A percentile compares a stretch with the other conserved stretches of the same genome.
Evolutionary conservation across 2,797 vertebrate genomes (phyloP).

Genomic region (Botia kubotai): DNA sequence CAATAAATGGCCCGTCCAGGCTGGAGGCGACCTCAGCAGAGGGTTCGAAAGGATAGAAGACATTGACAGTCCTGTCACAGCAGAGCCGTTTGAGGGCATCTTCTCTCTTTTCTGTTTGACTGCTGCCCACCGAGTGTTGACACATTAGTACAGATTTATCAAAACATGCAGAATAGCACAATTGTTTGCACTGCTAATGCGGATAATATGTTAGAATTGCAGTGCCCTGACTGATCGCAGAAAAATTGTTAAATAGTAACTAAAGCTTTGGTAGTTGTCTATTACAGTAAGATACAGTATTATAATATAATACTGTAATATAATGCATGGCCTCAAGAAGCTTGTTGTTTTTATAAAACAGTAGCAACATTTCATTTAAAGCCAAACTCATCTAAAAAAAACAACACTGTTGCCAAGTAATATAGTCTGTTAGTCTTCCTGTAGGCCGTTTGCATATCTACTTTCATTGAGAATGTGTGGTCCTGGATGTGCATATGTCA

Average conservation of each 20-base stretch:
- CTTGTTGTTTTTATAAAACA: background rate
- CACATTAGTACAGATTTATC: slow-evolving; percentile 37
- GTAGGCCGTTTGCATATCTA: too few species aligned
- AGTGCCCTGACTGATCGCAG: background rate
- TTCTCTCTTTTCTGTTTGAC: slow-evolving; percentile 25
- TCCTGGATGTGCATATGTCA: background rate
- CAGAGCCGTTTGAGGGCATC: slow-evolving; percentile 39
- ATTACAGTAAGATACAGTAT: background rate
- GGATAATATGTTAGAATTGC: background rate
- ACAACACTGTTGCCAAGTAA: background rate
- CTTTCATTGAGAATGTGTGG: background rate
- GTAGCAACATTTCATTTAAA: background rate
- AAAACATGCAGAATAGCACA: slow-evolving; percentile 20
- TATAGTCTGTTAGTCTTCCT: background rate
- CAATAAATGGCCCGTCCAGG: slow-evolving; percentile 37
- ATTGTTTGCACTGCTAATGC: slow-evolving; percentile 1
- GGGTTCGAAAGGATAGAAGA: slow-evolving; percentile 35
- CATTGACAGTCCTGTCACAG: slow-evolving; percentile 47
- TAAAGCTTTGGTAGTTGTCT: background rate
- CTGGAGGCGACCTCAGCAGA: slow-evolving; percentile 23
- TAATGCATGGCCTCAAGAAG: too few species aligned
- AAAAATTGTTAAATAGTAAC: background rate
- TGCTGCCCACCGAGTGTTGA: slow-evolving; percentile 17
- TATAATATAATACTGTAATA: background rate
- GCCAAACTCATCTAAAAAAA: background rate